Base-by-base conservation (phyloP, 1,140 invertebrate genomes). In the Drosophila miranda region DNA sequence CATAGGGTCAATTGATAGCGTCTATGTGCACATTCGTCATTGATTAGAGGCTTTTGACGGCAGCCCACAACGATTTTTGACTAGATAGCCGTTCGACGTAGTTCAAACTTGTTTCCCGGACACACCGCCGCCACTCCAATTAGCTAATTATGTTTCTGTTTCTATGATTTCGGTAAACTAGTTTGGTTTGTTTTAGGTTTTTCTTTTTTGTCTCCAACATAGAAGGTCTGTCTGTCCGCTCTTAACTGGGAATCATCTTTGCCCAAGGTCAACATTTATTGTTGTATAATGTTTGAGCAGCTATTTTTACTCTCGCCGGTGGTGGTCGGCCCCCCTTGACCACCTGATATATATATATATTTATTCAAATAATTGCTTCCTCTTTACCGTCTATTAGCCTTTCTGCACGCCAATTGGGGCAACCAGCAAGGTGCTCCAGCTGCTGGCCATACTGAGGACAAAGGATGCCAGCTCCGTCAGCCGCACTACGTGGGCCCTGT, bases 331-430 rank as follows among this genome's bases (percentile, higher is more conserved):
- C 23, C 34, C 34, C 26, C 41, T 34, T 41, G 42, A 41, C 43
- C 53, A 64, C 57, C 73, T 81, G 46, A 73, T 55, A 73, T 55
- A 51, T 69, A 66, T 34, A 73, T 55, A 51, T 69, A 66, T 34
- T 55, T 13, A 48, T 57, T 58, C 49, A 46, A 41, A 46, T 54
- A 57, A 54, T 42, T 60, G 13, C 23, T 53, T 43, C 34, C 19
- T 50, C 70, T 46, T 23, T 90, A 69, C 90, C 92, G n/a, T 51
- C 0, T 0, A 89, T 2, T 70, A 95, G 94, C 94, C 94, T 3
- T 91, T 95, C 26, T 94, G 94, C 76, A 95, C 94, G 0, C 94
- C 94, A 4, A 93, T 95, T 70, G 94, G 94, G 44, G 93, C 94
- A 28, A 95, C 94, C 2, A 94, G 94, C 56, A 95, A 95, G 92